Conservation (phyloP, 1,140 invertebrate genomes). For the Bombus terrestris region DNA sequence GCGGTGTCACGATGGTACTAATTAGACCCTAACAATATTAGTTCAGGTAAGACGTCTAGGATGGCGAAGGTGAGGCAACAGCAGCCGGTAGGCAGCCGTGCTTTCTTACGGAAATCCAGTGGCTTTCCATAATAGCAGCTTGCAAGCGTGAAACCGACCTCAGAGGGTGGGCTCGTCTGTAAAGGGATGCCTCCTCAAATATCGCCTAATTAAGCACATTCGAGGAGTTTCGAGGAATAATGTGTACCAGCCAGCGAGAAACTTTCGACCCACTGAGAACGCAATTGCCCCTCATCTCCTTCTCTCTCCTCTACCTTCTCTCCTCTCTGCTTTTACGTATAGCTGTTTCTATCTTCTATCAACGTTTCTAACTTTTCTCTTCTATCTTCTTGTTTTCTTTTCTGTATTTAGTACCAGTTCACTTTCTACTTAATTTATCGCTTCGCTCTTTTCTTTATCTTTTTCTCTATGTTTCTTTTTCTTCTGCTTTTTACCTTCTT, state of each 20-base stretch:
- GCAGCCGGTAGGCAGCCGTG: slow-evolving; percentile 56
- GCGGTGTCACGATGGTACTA: slow-evolving; percentile 65
- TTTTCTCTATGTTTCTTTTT: no score
- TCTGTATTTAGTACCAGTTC: no score
- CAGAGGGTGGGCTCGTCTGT: no score
- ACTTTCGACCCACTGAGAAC: slow-evolving; percentile 61
- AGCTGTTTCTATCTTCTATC: not conserved
- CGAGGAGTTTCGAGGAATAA: slow-evolving; percentile 70
- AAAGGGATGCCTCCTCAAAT: slow-evolving; percentile 62
- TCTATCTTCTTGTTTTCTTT: not conserved
- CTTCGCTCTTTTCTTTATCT: no score
- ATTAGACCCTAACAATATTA: slow-evolving; percentile 77
- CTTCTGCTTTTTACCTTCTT: no score
- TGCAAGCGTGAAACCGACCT: slow-evolving; percentile 63
- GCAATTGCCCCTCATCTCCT: slow-evolving; percentile 8
- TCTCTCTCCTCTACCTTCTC: not conserved
- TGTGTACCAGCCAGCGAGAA: slow-evolving; percentile 58
- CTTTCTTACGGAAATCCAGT: slow-evolving; percentile 69
- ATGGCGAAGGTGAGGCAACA: slow-evolving; percentile 32
- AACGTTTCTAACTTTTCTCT: slow-evolving; percentile 1
- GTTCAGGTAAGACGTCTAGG: slow-evolving; percentile 70
- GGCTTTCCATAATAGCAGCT: slow-evolving; percentile 72
- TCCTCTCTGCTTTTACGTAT: not conserved
- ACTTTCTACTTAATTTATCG: no score
- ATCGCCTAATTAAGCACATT: slow-evolving; percentile 77